A percentile compares a stretch with the other conserved stretches of the same genome.
phyloP scores from a whole-genome alignment of 2,113 vertebrate species.

The Larimichthys crocea region DNA sequence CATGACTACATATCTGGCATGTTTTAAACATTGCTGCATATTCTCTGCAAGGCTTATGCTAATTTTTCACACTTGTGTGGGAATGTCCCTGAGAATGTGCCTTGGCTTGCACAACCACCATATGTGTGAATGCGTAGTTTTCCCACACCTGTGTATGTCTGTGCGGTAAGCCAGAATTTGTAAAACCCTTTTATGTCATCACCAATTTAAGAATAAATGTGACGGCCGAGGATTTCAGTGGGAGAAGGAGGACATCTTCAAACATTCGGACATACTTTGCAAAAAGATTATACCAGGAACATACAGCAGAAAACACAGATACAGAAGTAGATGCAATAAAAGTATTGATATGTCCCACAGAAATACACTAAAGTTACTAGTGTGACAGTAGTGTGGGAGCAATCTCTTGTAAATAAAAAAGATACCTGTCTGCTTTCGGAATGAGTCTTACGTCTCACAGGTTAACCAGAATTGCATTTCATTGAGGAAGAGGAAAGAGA shows the following conservation, averaged over 20 bases:
- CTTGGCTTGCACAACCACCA: slow-evolving; percentile 32
- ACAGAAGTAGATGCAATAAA: not conserved
- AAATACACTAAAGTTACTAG: not conserved
- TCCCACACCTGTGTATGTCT: slow-evolving; percentile 56
- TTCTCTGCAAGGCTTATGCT: not conserved
- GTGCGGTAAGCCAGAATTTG: slow-evolving; percentile 28
- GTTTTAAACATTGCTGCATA: slow-evolving; percentile 20
- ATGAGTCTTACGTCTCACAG: not conserved
- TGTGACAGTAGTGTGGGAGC: not conserved
- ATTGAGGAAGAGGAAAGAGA: not conserved
- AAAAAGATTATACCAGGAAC: not conserved
- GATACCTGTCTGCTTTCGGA: not conserved
- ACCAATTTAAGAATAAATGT: slow-evolving; percentile 11
- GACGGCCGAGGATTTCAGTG: slow-evolving; percentile 9
- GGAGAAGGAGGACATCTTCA: not conserved
- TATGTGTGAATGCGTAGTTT: slow-evolving; percentile 52
- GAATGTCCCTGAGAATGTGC: slow-evolving; percentile 69
- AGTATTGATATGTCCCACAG: not conserved
- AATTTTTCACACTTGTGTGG: slow-evolving; percentile 66
- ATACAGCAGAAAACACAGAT: not conserved
- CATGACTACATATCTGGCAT: slow-evolving; percentile 37
- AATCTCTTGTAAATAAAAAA: not conserved
- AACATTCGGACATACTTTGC: not conserved
- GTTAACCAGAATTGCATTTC: not conserved
- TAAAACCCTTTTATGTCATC: slow-evolving; percentile 27